phyloP scores from a whole-genome alignment of 1,140 invertebrate genomes.

The Elysia chlorotica region DNA sequence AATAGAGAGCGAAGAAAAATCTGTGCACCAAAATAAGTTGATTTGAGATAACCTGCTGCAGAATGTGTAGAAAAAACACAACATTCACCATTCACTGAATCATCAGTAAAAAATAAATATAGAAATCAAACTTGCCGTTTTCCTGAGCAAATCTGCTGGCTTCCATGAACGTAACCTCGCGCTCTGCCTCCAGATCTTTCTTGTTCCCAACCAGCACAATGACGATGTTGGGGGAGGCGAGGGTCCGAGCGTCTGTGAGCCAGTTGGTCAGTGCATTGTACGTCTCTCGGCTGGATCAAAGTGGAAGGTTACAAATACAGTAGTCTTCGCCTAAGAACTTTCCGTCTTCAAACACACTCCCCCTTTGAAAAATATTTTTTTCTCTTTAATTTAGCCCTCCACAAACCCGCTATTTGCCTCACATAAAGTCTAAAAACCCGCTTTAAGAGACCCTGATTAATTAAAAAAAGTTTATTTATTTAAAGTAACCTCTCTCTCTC shows the following conservation, averaged over 20 bases:
- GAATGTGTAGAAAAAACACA: neutral
- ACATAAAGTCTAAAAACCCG: neutral
- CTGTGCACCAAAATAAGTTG: too few relatives aligned
- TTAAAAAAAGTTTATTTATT: too few relatives aligned
- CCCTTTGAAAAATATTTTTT: too few relatives aligned
- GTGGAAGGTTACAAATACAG: too few relatives aligned
- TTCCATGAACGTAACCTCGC: slow-evolving; percentile 80
- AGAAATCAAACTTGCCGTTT: slow-evolving; percentile 69
- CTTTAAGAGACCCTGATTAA: too few relatives aligned
- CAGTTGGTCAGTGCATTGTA: slow-evolving; percentile 63
- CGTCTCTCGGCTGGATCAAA: slow-evolving; percentile 62
- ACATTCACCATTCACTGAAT: neutral
- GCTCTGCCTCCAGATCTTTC: slow-evolving; percentile 73
- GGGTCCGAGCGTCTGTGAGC: slow-evolving; percentile 60
- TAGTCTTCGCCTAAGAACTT: too few relatives aligned
- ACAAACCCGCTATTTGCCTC: too few relatives aligned
- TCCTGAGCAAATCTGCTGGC: slow-evolving; percentile 82
- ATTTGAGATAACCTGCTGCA: too few relatives aligned
- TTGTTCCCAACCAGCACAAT: slow-evolving; percentile 84
- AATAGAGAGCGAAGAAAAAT: too few relatives aligned
- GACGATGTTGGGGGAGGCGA: slow-evolving; percentile 67
- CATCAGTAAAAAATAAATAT: neutral
- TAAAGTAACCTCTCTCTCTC: neutral
- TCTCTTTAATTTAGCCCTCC: too few relatives aligned
- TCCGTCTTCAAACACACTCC: too few relatives aligned